Base-by-base conservation (phyloP, 2,888 invertebrate species). In the Iphiclides podalirius region DNA sequence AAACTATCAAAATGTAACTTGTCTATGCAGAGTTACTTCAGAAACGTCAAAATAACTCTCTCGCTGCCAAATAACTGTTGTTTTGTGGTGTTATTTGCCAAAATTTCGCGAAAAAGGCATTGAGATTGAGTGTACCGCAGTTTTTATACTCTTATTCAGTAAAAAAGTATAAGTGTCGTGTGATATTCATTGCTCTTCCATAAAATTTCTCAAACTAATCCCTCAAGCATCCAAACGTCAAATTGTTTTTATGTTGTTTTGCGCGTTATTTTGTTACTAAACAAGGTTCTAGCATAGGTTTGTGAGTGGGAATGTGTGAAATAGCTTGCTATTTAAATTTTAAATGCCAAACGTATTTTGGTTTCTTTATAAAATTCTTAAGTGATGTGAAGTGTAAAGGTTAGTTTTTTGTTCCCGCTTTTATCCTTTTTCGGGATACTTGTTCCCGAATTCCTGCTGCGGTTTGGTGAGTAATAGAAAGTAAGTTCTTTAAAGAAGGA, bases 351-450 rank as follows among this genome's bases (percentile, higher is more conserved):
- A 33, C 16, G 47, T 50, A 55, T 47, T 39, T 26, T 42, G 60
- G 59, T 58, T 51, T 60, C 17, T 54, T 64, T 54, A 59, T 59
- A 52, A 58, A 65, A 62, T 66, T 62, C 46, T 51, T 45, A 58
- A 65, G 63, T 69, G 72, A 66, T 68, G 69, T 74, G 66, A 62
- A 69, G 70, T 67, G 67, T 64, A 66, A 75, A 86, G 87, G 86
- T 87, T 86, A 86, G 81, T 81, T 85, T 81, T 45, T 70, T 62
- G 75, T 85, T 85, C 85, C 84, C 84, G 85, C 86, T 86, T 70
- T 79, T 74, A 70, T 66, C 59, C 60, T 52, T 48, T 53, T 59
- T 64, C 60, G 65, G 64, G 70, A 64, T 61, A 58, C 63, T 63
- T 63, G 63, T 55, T 58, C 68, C 63, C 54, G 53, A 54, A 56